Evolutionary conservation across 2,888 invertebrate genomes (phyloP), one percentile per base, ranked within the genome.

Genomic region (Pyrrhia umbra): DNA sequence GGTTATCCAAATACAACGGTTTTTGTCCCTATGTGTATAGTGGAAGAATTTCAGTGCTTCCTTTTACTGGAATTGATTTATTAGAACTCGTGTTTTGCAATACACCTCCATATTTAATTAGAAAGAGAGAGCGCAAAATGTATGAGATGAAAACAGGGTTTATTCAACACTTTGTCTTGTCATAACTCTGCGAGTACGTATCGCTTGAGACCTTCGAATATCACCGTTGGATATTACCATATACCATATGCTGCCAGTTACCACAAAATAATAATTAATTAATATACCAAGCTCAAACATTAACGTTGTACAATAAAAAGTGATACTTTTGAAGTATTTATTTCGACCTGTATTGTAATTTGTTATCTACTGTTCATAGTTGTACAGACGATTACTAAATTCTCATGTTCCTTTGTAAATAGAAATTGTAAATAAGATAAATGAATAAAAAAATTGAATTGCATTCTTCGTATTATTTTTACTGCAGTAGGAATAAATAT

Each of bases 361-460:
- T 46, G 39, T 43, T 25, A 21, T 18, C 42, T 16, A 42, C 18
- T 37, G n/a, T 43, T 25, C 20, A n/a, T 23, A 18, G 60, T 68
- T 74, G 73, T 72, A 75, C 61, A 79, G 71, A 62, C 60, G 39
- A 45, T 20, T 42, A 63, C 37, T 49, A 71, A 63, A 46, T 65
- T 67, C 30, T 23, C 56, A 49, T 47, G 67, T 74, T 68, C 40
- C 60, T 74, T 65, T 80, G 67, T 75, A 73, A 68, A 78, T 72
- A 78, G 10, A 64, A 59, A 64, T 45, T 77, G 57, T 68, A 77
- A 25, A 58, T 80, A 75, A 57, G 25, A 60, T 62, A 56, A 72
- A 43, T 43, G 50, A 66, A 55, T 52, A 42, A 67, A 75, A 59
- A 65, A 45, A 18, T 64, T 61, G 34, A 47, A 47, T 58, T 66